Conservation (phyloP, 1,140 invertebrate species). For the Drosophila melanica region DNA sequence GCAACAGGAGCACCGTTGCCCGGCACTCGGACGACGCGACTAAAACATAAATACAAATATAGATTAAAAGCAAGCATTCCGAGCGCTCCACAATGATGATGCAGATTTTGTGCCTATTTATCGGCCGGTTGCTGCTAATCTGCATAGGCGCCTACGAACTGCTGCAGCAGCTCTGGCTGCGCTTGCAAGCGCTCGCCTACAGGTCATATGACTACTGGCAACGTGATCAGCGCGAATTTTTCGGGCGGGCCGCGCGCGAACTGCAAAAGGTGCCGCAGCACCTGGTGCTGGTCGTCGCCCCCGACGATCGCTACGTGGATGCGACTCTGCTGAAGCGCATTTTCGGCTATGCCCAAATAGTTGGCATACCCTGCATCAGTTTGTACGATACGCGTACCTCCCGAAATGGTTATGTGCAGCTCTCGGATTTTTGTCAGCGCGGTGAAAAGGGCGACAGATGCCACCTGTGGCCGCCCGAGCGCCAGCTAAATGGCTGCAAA, state of each 20-base stretch:
- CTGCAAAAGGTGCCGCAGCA: slow-evolving; percentile 74
- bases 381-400: slow-evolving; percentile 65
- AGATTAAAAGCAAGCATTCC: slow-evolving; percentile 44
- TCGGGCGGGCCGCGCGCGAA: slow-evolving; percentile 47
- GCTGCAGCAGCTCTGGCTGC: slow-evolving; percentile 43
- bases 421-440: slow-evolving; percentile 36
- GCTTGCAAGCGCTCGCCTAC: slow-evolving; percentile 56
- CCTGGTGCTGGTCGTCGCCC: slow-evolving; percentile 67
- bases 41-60: slow-evolving; percentile 8
- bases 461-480: slow-evolving; percentile 40
- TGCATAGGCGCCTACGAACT: slow-evolving; percentile 50
- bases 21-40: slow-evolving; percentile 23
- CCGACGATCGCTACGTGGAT: slow-evolving; percentile 51
- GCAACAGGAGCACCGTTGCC: slow-evolving; percentile 48
- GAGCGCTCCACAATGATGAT: slow-evolving; percentile 57
- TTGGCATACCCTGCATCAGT: slow-evolving; percentile 71
- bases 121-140: slow-evolving; percentile 50
- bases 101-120: slow-evolving; percentile 45
- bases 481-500: slow-evolving; percentile 41
- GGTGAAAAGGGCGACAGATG: background rate
- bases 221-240: slow-evolving; percentile 53
- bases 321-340: slow-evolving; percentile 50
- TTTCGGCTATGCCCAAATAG: slow-evolving; percentile 62
- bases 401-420: slow-evolving; percentile 47
- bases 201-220: slow-evolving; percentile 79